Evolutionary conservation across 2,888 invertebrate genomes (phyloP).

Genomic region (Thera obeliscata): DNA sequence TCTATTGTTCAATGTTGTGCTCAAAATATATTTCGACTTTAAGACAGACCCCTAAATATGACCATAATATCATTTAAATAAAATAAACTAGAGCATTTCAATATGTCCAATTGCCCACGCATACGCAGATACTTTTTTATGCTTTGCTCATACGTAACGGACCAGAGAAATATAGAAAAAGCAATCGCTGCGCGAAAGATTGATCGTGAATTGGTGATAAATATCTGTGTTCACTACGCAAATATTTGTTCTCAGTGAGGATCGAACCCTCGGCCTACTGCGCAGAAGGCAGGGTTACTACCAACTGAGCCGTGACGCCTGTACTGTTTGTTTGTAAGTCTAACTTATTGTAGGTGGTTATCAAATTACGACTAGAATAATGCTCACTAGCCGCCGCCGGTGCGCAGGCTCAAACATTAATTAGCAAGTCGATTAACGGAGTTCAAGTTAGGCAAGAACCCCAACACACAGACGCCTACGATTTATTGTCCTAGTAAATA

Average conservation of each 20-base stretch:
- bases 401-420: constrained; percentile 49
- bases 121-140: too few species aligned
- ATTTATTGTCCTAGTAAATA: constrained; percentile 48
- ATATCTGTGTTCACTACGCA: too few species aligned
- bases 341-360: background rate
- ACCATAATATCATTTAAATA: too few species aligned
- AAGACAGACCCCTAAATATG: background rate
- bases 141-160: too few species aligned
- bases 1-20: background rate
- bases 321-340: background rate
- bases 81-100: too few species aligned
- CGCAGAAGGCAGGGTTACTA: too few species aligned
- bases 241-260: too few species aligned
- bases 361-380: constrained; percentile 21
- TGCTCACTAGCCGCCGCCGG: constrained; percentile 41
- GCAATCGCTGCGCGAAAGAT: background rate
- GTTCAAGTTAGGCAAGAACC: constrained; percentile 59
- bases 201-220: background rate
- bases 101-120: too few species aligned
- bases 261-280: too few species aligned
- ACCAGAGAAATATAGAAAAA: background rate
- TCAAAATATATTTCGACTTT: background rate
- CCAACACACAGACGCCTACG: constrained; percentile 42
- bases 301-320: too few species aligned
- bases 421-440: constrained; percentile 66